Conservation (phyloP, 1,140 invertebrate species). For the Pararge aegeria region DNA sequence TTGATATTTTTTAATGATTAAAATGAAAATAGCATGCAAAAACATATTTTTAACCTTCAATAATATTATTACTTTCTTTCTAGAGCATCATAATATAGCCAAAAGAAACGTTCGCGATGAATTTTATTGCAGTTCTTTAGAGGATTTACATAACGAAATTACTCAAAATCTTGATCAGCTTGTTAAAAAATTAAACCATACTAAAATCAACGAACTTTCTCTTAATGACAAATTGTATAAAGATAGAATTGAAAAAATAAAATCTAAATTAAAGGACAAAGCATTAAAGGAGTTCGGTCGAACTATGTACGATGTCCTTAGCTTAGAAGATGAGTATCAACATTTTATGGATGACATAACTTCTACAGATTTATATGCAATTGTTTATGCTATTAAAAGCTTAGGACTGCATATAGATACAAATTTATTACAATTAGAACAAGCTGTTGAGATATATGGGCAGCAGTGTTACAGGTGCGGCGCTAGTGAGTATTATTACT, state of each 20-base stretch:
- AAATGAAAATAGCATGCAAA: no score
- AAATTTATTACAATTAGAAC: slow-evolving; percentile 22
- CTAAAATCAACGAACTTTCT: slow-evolving; percentile 11
- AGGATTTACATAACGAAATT: slow-evolving; percentile 32
- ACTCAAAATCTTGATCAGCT: slow-evolving; percentile 24
- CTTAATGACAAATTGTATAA: slow-evolving; percentile 20
- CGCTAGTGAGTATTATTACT: slow-evolving; percentile 13
- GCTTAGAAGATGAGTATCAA: slow-evolving; percentile 47
- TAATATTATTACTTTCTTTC: slow-evolving; percentile 14
- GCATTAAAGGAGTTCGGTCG: slow-evolving; percentile 39
- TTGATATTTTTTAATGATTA: no score
- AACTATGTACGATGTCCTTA: slow-evolving; percentile 45
- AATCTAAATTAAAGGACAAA: slow-evolving; percentile 33
- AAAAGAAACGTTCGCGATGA: slow-evolving; percentile 23
- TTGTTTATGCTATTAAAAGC: slow-evolving; percentile 25
- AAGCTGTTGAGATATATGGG: slow-evolving; percentile 27
- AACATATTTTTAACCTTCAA: no score
- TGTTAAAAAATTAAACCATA: slow-evolving; percentile 6
- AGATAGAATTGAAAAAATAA: slow-evolving; percentile 28
- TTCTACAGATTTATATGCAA: slow-evolving; percentile 9
- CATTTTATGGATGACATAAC: slow-evolving; percentile 33
- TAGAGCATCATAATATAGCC: slow-evolving; percentile 13
- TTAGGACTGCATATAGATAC: slow-evolving; percentile 29
- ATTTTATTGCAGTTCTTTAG: slow-evolving; percentile 34
- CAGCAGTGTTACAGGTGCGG: slow-evolving; percentile 33